Base-by-base conservation (phyloP, 1,140 invertebrate species). In the Chionoecetes opilio region DNA sequence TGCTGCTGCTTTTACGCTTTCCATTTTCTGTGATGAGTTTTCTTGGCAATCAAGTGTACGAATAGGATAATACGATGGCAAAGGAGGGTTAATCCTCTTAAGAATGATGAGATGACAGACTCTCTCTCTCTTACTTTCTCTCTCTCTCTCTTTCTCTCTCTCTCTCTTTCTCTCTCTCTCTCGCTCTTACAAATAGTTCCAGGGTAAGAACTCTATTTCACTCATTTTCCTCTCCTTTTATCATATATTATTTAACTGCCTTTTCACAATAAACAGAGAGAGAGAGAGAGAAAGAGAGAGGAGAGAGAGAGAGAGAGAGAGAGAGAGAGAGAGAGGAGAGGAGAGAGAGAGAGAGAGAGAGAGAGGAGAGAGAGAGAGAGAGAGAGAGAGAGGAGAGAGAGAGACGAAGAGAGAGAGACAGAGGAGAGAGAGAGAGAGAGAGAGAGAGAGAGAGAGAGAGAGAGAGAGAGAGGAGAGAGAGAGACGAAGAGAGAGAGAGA, bases 341-440 rank as follows among this genome's bases (percentile, higher is more conserved):
- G 63, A 75, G 63, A 75, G 63, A 75, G 63, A 75, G 63, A 75
- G 63, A 75, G 63, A 75, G 63, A 75, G 46, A 53, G 46, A 53
- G 38, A 41, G 38, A 41, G 38, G n/a, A n/a, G n/a, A n/a, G n/a
- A n/a, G n/a, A n/a, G n/a, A n/a, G n/a, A n/a, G n/a, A n/a, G n/a
- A n/a, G n/a, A n/a, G n/a, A n/a, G n/a, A n/a, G n/a, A n/a, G n/a
- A n/a, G n/a, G n/a, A n/a, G n/a, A n/a, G n/a, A n/a, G n/a, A n/a
- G n/a, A n/a, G n/a, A n/a, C n/a, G n/a, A n/a, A n/a, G n/a, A n/a
- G n/a, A n/a, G n/a, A n/a, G n/a, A n/a, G n/a, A n/a, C n/a, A n/a
- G n/a, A n/a, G n/a, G n/a, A n/a, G n/a, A n/a, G n/a, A n/a, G n/a
- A n/a, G n/a, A n/a, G 46, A 53, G 46, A 53, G 38, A 41, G 38